Base-by-base conservation (phyloP, 2,797 vertebrate genomes). In the Hoplostethus atlanticus region DNA sequence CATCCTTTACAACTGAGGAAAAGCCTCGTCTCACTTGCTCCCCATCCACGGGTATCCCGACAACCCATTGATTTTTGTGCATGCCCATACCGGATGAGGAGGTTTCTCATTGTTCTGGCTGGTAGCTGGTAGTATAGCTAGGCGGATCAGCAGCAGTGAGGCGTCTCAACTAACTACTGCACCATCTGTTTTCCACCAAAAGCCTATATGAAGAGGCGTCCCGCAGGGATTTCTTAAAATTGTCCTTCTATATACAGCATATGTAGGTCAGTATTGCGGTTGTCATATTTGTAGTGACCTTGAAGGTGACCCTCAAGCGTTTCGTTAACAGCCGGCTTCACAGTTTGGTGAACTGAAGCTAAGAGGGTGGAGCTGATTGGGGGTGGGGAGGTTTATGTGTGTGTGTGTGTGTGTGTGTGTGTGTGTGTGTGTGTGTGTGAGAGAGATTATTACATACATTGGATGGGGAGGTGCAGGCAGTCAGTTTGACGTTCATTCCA, bases 151-250 rank as follows among this genome's bases (percentile, higher is more conserved):
- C 46, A 42, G 57, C 46, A 31, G 61, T 54, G 81, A 85, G 77
- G 80, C 70, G 75, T 50, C 58, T 76, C 53, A 51, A 13, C 71
- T 76, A 83, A 68, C 71, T 80, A 68, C 63, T 57, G 42, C 44
- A 79, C 89, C 88, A 92, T 90, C 88, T 90, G 88, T 76, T 87
- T 73, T 73, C 61, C 51, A 21, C 62, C 54, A 66, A 44, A 15
- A 42, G 56, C 40, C 13, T n/a, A 55, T 59, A 75, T 58, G 40
- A 76, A 9, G 58, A 85, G 36, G 30, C 57, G 59, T 58, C 47
- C 8, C 16, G 11, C 13, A 64, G 61, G 38, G 16, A 28, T 46
- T 50, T 60, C 48, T 59, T 5, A 42, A 28, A 17, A 60, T 44
- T 28, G 38, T 60, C 17, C 12, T 12, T 68, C 58, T 74, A 38